A percentile compares a stretch with the other conserved stretches of the same genome.
These are phyloP conservation scores for Eonycteris spelaea DNA, from an alignment of 2,113 vertebrate species.

Conservation along the genomic window DNA sequence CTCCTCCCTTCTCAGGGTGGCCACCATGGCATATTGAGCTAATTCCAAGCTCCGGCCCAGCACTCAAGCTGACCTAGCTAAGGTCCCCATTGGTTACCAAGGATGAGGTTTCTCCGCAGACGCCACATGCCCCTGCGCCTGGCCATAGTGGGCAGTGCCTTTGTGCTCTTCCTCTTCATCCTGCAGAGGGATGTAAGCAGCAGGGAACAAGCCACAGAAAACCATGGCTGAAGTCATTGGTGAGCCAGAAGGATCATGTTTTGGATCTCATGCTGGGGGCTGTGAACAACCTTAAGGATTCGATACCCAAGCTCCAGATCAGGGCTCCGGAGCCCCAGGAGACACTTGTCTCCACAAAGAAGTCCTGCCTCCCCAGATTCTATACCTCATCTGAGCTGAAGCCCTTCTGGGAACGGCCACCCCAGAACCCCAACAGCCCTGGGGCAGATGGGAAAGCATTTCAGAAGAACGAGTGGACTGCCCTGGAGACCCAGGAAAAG, in stretches of 20 bases:
- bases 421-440: conserved; percentile 84
- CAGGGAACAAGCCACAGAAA: conserved; percentile 77
- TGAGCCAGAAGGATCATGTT: conserved; percentile 86
- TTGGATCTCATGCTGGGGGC: conserved; percentile 90
- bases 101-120: conserved; percentile 88
- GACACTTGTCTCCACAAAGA: conserved; percentile 15
- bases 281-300: conserved; percentile 89
- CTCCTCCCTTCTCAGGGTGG: conserved; percentile 20
- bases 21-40: neutral
- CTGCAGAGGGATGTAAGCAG: conserved; percentile 87
- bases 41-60: neutral
- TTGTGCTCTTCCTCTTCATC: conserved; percentile 90
- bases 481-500: conserved; percentile 90
- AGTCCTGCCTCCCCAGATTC: conserved; percentile 87
- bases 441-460: conserved; percentile 90
- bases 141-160: conserved; percentile 85
- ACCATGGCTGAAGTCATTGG: conserved; percentile 91
- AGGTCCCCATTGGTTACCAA: rapidly evolving
- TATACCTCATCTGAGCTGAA: conserved; percentile 89
- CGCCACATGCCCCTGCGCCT: conserved; percentile 90
- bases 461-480: conserved; percentile 83
- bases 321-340: conserved; percentile 83
- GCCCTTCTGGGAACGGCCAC: conserved; percentile 88
- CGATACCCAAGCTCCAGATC: conserved; percentile 91
- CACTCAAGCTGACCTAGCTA: rapidly evolving